Conservation (phyloP, 2,888 invertebrate genomes). For the Agonum fuliginosum region DNA sequence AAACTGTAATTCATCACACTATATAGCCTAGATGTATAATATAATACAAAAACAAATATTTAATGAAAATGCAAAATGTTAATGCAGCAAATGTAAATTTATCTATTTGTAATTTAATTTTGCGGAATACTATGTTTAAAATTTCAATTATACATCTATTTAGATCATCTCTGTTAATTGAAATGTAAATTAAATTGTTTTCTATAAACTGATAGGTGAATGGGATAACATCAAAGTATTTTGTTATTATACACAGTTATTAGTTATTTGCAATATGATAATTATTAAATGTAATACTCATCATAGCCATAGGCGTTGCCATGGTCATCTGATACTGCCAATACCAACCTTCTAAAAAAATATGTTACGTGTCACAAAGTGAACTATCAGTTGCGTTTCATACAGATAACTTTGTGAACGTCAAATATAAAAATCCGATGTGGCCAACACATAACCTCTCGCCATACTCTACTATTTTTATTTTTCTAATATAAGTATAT, state of each 20-base stretch:
- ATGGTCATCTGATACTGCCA: too few relatives aligned
- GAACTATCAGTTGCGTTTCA: too few relatives aligned
- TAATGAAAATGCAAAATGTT: slow-evolving; percentile 40
- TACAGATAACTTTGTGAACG: too few relatives aligned
- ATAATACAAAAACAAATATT: slow-evolving; percentile 36
- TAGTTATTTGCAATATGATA: too few relatives aligned
- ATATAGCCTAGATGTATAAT: slow-evolving; percentile 18
- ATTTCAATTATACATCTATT: slow-evolving; percentile 27
- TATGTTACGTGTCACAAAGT: too few relatives aligned
- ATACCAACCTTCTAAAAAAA: too few relatives aligned
- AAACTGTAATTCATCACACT: slow-evolving; percentile 10
- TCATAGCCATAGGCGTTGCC: too few relatives aligned
- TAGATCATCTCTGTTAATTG: slow-evolving; percentile 20
- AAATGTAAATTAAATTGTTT: slow-evolving; percentile 29
- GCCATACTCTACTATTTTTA: too few relatives aligned
- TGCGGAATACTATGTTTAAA: slow-evolving; percentile 20
- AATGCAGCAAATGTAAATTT: slow-evolving; percentile 41
- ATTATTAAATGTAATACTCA: too few relatives aligned
- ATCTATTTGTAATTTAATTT: slow-evolving; percentile 39
- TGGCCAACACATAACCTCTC: too few relatives aligned
- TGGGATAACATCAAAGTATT: slow-evolving; percentile 22
- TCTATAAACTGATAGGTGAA: background rate
- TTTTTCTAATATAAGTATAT: too few relatives aligned
- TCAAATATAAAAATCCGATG: too few relatives aligned
- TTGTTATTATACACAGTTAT: background rate